phyloP scores from a whole-genome alignment of 2,888 invertebrate genomes.

The Callosobruchus maculatus region DNA sequence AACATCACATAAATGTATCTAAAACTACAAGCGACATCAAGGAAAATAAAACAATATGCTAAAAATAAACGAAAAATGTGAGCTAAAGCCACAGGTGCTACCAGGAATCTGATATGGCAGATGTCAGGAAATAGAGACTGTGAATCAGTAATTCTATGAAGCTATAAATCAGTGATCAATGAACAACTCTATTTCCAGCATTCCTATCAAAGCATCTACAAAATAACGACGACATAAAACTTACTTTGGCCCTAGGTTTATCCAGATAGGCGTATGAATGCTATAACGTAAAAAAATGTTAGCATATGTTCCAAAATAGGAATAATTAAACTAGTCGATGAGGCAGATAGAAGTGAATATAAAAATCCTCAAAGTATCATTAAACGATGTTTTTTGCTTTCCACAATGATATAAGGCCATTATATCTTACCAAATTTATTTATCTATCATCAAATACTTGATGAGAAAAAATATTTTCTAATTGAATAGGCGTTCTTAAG shows the following conservation, averaged over 20 bases:
- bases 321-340: too few species aligned
- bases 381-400: too few species aligned
- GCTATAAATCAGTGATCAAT: too few species aligned
- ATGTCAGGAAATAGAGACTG: background rate
- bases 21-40: background rate
- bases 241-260: constrained; percentile 41
- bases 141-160: background rate
- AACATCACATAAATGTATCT: background rate
- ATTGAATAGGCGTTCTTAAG: too few species aligned
- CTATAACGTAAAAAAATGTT: constrained; percentile 23
- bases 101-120: background rate
- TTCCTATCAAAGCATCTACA: constrained; percentile 6
- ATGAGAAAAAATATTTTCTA: too few species aligned
- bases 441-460: too few species aligned
- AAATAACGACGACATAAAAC: constrained; percentile 24
- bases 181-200: background rate
- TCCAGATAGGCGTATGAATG: constrained; percentile 40
- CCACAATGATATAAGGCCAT: too few species aligned
- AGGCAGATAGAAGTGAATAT: too few species aligned
- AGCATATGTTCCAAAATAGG: background rate
- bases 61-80: background rate
- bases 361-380: too few species aligned
- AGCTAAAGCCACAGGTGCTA: background rate
- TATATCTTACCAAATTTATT: too few species aligned
- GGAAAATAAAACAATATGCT: background rate